Evolutionary conservation across 2,113 vertebrate genomes (phyloP).

Genomic region (Agapornis roseicollis): DNA sequence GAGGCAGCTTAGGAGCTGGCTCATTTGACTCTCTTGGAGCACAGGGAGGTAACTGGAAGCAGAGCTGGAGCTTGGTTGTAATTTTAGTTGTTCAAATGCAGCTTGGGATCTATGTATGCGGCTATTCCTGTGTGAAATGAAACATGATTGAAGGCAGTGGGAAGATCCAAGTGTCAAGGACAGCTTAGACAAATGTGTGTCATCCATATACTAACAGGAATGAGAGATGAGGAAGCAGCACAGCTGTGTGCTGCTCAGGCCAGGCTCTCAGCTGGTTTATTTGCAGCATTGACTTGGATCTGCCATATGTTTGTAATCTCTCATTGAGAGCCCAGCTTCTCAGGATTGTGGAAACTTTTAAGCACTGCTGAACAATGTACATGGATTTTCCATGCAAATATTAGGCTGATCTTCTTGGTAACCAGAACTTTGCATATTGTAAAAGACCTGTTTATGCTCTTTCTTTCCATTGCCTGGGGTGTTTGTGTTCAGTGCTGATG

Average conservation of each 20-base stretch:
- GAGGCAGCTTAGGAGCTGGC: neutral
- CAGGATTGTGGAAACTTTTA: neutral
- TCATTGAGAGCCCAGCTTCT: neutral
- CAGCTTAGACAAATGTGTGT: neutral
- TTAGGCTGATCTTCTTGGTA: neutral
- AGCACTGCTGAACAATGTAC: neutral
- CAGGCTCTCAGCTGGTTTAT: neutral
- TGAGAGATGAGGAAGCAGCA: neutral
- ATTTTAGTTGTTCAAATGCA: neutral
- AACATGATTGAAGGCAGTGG: neutral
- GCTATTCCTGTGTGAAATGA: neutral
- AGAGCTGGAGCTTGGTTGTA: neutral
- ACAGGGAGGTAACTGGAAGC: neutral
- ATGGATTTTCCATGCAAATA: neutral
- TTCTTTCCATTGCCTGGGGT: neutral
- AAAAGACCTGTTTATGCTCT: neutral
- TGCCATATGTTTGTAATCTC: constrained; percentile 1
- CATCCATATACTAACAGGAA: neutral
- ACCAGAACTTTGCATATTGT: neutral
- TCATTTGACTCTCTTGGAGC: neutral
- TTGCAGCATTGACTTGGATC: neutral
- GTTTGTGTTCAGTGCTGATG: neutral
- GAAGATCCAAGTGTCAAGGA: neutral
- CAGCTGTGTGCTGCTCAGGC: neutral
- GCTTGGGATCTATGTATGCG: neutral